A percentile compares a stretch with the other conserved stretches of the same genome.
These are phyloP conservation scores for Peromyscus eremicus DNA, from an alignment of 2,797 vertebrate species.

Conservation along the genomic window DNA sequence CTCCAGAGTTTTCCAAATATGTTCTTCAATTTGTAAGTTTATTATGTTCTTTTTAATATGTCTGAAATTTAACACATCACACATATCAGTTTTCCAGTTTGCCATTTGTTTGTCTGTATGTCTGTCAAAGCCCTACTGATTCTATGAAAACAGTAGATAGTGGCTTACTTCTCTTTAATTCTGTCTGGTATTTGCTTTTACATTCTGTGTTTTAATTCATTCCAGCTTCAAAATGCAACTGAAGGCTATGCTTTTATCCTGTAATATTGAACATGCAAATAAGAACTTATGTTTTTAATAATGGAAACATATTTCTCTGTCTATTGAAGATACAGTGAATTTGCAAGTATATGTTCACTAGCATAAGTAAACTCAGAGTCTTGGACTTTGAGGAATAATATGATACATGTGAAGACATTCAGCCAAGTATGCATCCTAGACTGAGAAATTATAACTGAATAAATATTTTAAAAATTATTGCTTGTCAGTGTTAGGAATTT, in stretches of 20 bases:
- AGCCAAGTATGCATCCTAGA: neutral
- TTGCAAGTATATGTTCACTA: neutral
- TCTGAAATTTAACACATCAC: neutral
- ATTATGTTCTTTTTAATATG: neutral
- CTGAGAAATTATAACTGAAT: neutral
- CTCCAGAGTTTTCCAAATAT: neutral
- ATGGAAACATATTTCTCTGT: neutral
- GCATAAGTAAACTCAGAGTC: neutral
- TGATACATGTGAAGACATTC: neutral
- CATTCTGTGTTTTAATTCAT: slow-evolving; percentile 14
- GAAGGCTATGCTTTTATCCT: neutral
- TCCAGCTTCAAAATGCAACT: slow-evolving; percentile 8
- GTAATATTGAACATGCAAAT: neutral
- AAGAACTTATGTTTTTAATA: neutral
- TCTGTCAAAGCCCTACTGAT: neutral
- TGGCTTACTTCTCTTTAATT: neutral
- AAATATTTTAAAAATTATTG: slow-evolving; percentile 4
- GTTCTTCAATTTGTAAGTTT: slow-evolving; percentile 23
- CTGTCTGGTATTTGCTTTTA: neutral
- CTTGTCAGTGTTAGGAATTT: neutral
- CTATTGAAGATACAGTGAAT: neutral
- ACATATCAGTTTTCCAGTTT: neutral
- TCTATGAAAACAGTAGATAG: neutral
- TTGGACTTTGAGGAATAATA: neutral
- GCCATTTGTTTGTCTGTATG: neutral